Evolutionary conservation across 2,113 vertebrate species (phyloP).

Genomic region (Melospiza georgiana): DNA sequence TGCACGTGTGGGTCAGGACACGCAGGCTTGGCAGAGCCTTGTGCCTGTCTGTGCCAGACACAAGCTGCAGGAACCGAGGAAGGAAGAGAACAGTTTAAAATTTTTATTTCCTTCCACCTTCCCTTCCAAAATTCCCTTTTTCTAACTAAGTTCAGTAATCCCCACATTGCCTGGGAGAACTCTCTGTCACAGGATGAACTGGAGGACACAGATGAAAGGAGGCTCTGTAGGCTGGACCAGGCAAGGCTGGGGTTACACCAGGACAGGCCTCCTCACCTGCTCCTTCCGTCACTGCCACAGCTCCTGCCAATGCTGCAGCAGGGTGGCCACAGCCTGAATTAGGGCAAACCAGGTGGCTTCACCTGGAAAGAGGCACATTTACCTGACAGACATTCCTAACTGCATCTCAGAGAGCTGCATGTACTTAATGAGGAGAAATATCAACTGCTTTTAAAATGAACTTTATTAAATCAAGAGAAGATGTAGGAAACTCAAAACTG

Average conservation of each 20-base stretch:
- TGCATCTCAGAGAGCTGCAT: background rate
- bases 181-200: background rate
- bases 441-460: background rate
- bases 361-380: background rate
- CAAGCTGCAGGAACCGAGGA: background rate
- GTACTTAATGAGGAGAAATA: background rate
- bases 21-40: background rate
- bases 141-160: background rate
- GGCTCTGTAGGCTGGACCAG: background rate
- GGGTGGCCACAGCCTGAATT: fast-evolving
- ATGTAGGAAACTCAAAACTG: background rate
- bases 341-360: background rate
- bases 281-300: background rate
- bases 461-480: background rate
- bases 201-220: background rate
- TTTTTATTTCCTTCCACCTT: background rate
- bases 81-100: background rate
- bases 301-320: background rate
- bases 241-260: background rate
- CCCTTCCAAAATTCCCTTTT: background rate
- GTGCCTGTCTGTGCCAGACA: background rate
- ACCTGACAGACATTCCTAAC: background rate
- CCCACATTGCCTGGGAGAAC: background rate
- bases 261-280: background rate
- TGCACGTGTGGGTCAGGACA: fast-evolving